A percentile compares a stretch with the other conserved stretches of the same genome.
Conservation (phyloP, 1,140 invertebrate species). For the Drosophila asahinai region DNA sequence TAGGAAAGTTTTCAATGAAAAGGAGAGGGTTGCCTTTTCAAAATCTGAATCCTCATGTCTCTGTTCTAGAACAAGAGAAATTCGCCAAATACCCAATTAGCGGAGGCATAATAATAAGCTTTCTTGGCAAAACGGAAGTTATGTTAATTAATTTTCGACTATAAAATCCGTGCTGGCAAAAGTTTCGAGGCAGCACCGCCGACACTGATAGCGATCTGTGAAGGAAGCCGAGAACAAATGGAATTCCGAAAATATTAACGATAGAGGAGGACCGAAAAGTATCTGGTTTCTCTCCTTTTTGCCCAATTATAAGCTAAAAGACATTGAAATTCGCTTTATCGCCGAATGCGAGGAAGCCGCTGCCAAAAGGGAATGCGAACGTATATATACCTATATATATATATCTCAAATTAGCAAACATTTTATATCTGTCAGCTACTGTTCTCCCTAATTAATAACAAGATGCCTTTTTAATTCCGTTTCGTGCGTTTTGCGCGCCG, state of each 20-base stretch:
- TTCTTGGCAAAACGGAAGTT: conserved; percentile 67
- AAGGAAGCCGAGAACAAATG: conserved; percentile 57
- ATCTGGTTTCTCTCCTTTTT: conserved; percentile 62
- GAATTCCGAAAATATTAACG: conserved; percentile 74
- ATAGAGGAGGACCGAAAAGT: conserved; percentile 64
- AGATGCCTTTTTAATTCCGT: conserved; percentile 84
- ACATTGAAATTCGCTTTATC: conserved; percentile 82
- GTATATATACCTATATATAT: conserved; percentile 49
- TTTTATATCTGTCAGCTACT: conserved; percentile 85
- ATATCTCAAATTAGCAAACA: conserved; percentile 84
- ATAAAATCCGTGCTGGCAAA: conserved; percentile 41
- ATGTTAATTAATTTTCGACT: conserved; percentile 74
- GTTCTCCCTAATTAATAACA: conserved; percentile 85
- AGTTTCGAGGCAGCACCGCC: conserved; percentile 24
- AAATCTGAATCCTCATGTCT: conserved; percentile 1
- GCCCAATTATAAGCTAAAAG: conserved; percentile 79
- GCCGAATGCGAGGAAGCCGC: conserved; percentile 54
- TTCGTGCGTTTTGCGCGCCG: conserved; percentile 81
- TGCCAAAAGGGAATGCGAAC: conserved; percentile 34
- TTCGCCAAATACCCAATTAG: conserved; percentile 61
- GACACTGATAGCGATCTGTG: conserved; percentile 60
- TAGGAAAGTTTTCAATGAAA: neutral
- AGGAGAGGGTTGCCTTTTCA: neutral
- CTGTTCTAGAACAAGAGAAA: conserved; percentile 7
- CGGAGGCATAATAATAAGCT: conserved; percentile 52